A percentile compares a stretch with the other conserved stretches of the same genome.
Conservation (phyloP, 2,888 invertebrate species). For the Drosophila lacicola region DNA sequence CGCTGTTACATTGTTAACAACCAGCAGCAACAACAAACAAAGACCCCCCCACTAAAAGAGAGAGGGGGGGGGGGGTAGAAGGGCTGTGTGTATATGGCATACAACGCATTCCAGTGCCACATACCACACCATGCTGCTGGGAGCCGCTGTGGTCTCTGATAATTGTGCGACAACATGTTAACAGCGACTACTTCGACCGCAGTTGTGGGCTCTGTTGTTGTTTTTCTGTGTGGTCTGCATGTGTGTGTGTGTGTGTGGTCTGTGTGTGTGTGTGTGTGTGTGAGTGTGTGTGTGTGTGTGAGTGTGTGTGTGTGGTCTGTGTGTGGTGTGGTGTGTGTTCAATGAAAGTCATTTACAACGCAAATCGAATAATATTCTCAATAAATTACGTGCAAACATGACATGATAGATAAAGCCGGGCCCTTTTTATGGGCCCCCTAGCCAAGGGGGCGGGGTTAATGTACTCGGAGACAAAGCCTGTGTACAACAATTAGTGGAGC, state of each 20-base stretch:
- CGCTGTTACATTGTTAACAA: slow-evolving; percentile 59
- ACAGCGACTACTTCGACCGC: slow-evolving; percentile 57
- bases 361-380: slow-evolving; percentile 79
- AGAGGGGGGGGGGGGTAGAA: neutral
- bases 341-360: slow-evolving; percentile 73
- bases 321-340: slow-evolving; percentile 21
- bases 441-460: slow-evolving; percentile 19
- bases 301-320: slow-evolving; percentile 14
- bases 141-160: slow-evolving; percentile 55
- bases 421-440: slow-evolving; percentile 19
- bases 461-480: slow-evolving; percentile 24
- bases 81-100: neutral
- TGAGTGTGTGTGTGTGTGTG: slow-evolving; percentile 6
- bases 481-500: slow-evolving; percentile 44
- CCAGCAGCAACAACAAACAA: slow-evolving; percentile 44
- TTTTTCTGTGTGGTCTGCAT: slow-evolving; percentile 5
- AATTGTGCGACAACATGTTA: slow-evolving; percentile 78
- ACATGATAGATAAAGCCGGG: slow-evolving; percentile 52
- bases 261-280: slow-evolving; percentile 12
- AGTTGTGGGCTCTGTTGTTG: slow-evolving; percentile 35
- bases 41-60: slow-evolving; percentile 10
- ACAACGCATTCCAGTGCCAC: slow-evolving; percentile 17
- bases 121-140: slow-evolving; percentile 8
- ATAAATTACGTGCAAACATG: slow-evolving; percentile 71
- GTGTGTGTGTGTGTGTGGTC: slow-evolving; percentile 13